Evolutionary conservation across 2,888 invertebrate genomes (phyloP).

Genomic region (Platycheirus rosarum): DNA sequence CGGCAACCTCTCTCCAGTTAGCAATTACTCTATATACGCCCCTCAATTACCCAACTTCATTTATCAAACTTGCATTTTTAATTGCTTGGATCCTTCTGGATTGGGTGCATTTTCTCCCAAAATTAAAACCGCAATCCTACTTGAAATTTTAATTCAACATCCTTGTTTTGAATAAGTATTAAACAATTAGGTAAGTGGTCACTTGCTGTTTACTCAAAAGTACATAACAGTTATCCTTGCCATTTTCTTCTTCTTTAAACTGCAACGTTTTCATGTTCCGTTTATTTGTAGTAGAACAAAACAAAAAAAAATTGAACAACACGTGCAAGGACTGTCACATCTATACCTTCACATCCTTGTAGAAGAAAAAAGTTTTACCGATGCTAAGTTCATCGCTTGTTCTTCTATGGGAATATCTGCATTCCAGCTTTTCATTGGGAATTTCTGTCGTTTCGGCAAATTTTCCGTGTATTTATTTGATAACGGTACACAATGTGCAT

Average conservation of each 20-base stretch:
- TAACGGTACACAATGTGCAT: slow-evolving; percentile 48
- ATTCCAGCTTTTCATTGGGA: slow-evolving; percentile 25
- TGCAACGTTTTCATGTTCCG: slow-evolving; percentile 32
- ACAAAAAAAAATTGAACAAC: slow-evolving; percentile 15
- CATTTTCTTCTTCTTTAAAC: slow-evolving; percentile 8
- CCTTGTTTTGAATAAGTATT: slow-evolving; percentile 19
- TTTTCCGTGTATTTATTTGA: slow-evolving; percentile 63
- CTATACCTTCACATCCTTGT: slow-evolving; percentile 4
- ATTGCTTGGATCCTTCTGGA: background rate
- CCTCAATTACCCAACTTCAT: slow-evolving; percentile 12
- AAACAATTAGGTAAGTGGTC: slow-evolving; percentile 55
- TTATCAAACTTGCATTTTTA: slow-evolving; percentile 25
- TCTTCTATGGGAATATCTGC: slow-evolving; percentile 21
- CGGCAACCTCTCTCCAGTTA: background rate
- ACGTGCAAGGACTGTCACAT: slow-evolving; percentile 57
- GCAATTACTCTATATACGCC: background rate
- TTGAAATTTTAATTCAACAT: slow-evolving; percentile 22
- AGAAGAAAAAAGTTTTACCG: slow-evolving; percentile 11
- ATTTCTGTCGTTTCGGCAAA: slow-evolving; percentile 48
- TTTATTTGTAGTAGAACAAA: background rate
- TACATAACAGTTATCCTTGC: background rate
- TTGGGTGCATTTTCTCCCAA: background rate
- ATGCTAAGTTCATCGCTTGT: slow-evolving; percentile 4
- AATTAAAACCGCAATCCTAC: slow-evolving; percentile 31
- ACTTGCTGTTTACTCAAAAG: slow-evolving; percentile 13